Conservation (phyloP, 64 coral and sea anemone species). For the Montipora sp. region DNA sequence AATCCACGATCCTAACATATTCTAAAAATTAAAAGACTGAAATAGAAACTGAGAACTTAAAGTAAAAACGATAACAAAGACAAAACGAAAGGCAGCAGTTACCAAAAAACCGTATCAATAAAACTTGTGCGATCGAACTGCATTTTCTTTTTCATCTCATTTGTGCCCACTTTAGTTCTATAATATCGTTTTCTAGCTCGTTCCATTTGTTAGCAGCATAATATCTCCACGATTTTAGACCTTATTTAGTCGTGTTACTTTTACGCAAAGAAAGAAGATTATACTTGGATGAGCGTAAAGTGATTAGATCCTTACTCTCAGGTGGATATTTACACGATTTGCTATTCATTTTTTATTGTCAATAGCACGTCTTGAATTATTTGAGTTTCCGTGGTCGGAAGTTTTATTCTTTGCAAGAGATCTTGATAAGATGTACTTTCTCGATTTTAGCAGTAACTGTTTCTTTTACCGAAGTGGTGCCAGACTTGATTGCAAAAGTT, state of each 20-base stretch:
- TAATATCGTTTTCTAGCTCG: not conserved
- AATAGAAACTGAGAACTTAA: not conserved
- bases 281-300: slow-evolving; percentile 41
- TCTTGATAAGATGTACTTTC: slow-evolving; percentile 45
- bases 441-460: slow-evolving; percentile 26
- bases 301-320: slow-evolving; percentile 25
- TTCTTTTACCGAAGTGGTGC: slow-evolving; percentile 27
- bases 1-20: not conserved
- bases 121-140: not conserved
- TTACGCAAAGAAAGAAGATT: slow-evolving; percentile 42
- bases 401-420: slow-evolving; percentile 19
- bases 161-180: slow-evolving; percentile 1
- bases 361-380: not conserved
- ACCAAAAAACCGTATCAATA: not conserved
- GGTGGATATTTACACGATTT: slow-evolving; percentile 4
- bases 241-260: slow-evolving; percentile 49
- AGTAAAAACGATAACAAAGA: not conserved
- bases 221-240: slow-evolving; percentile 65
- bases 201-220: slow-evolving; percentile 45
- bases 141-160: not conserved
- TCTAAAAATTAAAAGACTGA: not conserved
- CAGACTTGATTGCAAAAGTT: not conserved
- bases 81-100: not conserved
- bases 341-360: slow-evolving; percentile 40
- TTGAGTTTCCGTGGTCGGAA: slow-evolving; percentile 29